Conservation (phyloP, 2,888 invertebrate genomes). For the Zelleria hepariella region DNA sequence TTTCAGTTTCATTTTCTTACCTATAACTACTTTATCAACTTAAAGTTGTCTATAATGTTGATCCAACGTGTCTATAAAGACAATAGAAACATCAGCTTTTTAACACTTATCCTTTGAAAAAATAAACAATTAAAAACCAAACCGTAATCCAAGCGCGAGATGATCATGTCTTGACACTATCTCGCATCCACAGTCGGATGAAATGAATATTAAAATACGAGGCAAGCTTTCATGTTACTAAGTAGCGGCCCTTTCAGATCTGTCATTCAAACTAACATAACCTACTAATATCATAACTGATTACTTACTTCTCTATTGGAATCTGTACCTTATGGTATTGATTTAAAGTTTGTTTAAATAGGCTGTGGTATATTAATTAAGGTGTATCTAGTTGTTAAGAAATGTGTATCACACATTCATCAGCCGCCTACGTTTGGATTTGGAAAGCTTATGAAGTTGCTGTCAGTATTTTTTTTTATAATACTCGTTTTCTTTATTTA, state of each 20-base stretch:
- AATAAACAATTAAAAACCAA: slow-evolving; percentile 17
- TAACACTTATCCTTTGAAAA: not conserved
- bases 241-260: slow-evolving; percentile 23
- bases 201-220: slow-evolving; percentile 35
- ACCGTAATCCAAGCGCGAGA: slow-evolving; percentile 24
- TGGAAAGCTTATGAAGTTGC: not conserved
- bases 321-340: not conserved
- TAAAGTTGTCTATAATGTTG: too few species aligned
- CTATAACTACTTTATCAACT: too few species aligned
- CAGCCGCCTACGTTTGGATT: not conserved
- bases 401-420: not conserved
- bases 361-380: not conserved
- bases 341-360: not conserved
- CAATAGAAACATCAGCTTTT: not conserved
- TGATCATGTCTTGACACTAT: slow-evolving; percentile 28
- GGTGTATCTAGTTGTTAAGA: not conserved
- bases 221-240: slow-evolving; percentile 11
- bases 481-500: too few species aligned
- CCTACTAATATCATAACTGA: not conserved
- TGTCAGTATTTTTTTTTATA: not conserved
- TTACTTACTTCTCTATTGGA: not conserved
- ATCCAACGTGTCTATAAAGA: too few species aligned
- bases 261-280: slow-evolving; percentile 21
- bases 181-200: slow-evolving; percentile 36
- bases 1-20: too few species aligned